phyloP scores from a whole-genome alignment of 2,797 vertebrate species.

The Threskiornis aethiopicus region DNA sequence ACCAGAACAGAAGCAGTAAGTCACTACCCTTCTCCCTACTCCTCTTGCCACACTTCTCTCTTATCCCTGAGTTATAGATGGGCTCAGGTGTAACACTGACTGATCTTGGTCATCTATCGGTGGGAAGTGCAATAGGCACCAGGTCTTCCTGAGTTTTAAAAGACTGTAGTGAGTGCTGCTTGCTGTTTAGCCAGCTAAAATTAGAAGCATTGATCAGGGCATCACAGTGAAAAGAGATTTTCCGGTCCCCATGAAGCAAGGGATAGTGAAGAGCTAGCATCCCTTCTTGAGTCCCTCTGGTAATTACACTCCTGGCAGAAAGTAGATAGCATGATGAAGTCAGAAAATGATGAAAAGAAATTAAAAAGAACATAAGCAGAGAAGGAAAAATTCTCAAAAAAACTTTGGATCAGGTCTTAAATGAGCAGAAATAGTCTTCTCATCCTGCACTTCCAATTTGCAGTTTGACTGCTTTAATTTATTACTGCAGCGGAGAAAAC shows the following conservation, averaged over 20 bases:
- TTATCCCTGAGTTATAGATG: not conserved
- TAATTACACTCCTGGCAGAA: slow-evolving; percentile 14
- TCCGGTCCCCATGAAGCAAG: not conserved
- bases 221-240: slow-evolving; percentile 10
- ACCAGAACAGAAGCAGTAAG: not conserved
- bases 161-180: not conserved
- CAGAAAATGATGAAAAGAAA: not conserved
- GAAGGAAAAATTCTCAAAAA: not conserved
- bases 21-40: not conserved
- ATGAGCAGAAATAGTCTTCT: not conserved
- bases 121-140: not conserved
- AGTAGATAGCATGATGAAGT: not conserved
- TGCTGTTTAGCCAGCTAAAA: not conserved
- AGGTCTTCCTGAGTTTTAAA: not conserved
- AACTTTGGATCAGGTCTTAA: not conserved
- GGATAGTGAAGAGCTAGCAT: not conserved
- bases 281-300: not conserved
- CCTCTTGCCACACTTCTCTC: not conserved
- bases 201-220: not conserved
- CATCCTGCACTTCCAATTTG: not conserved
- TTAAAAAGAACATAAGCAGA: not conserved
- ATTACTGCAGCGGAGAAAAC: not conserved
- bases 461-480: not conserved
- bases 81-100: not conserved
- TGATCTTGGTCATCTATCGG: not conserved